Conservation (phyloP, 2,797 vertebrate species). For the Bucorvus abyssinicus region DNA sequence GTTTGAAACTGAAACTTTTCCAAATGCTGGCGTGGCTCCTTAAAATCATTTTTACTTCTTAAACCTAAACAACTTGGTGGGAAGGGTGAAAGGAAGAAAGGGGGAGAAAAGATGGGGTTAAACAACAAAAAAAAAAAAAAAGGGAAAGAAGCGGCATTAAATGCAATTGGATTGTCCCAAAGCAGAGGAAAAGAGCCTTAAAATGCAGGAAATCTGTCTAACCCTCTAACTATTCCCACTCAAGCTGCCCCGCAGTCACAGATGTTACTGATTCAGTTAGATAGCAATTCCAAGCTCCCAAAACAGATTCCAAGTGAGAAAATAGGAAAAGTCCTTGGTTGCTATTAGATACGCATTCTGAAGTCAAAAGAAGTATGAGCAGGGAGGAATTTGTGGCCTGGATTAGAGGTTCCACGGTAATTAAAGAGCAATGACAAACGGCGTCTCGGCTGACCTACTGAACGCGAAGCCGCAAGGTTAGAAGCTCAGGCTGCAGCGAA, state of each 20-base stretch:
- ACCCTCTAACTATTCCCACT: constrained; percentile 68
- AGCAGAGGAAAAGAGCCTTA: constrained; percentile 62
- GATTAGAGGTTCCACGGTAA: constrained; percentile 75
- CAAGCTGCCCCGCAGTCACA: constrained; percentile 76
- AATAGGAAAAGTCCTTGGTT: constrained; percentile 78
- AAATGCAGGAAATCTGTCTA: constrained; percentile 82
- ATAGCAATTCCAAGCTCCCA: constrained; percentile 79
- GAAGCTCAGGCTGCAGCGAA: neutral
- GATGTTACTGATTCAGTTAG: constrained; percentile 83
- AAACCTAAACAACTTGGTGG: constrained; percentile 39
- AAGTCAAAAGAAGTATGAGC: constrained; percentile 72
- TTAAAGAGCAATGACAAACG: constrained; percentile 69
- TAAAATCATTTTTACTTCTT: constrained; percentile 61
- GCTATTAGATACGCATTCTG: constrained; percentile 79
- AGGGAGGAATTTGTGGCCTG: constrained; percentile 77
- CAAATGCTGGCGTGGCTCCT: constrained; percentile 45
- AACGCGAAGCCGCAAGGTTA: neutral
- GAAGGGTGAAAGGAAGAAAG: neutral
- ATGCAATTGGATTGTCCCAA: constrained; percentile 49
- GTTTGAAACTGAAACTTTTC: constrained; percentile 65
- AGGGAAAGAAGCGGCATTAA: constrained; percentile 28
- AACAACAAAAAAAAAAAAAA: neutral
- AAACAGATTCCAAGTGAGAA: constrained; percentile 81
- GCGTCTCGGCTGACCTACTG: constrained; percentile 33
- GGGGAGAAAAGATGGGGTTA: neutral